Evolutionary conservation across 2,113 vertebrate species (phyloP).

Genomic region (Oxyura jamaicensis): DNA sequence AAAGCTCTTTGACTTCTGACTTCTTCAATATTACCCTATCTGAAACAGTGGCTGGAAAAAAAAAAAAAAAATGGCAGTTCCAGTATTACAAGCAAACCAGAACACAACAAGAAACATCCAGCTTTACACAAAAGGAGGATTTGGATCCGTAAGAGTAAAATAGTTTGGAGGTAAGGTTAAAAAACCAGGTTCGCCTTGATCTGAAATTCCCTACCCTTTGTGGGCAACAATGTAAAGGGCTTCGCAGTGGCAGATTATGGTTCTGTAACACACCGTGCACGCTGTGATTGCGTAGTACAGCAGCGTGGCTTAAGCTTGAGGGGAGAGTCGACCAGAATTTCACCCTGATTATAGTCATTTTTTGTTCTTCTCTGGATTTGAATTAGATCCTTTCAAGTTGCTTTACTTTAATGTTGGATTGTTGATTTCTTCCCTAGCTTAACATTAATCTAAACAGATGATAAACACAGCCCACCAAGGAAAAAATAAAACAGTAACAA

Average conservation of each 20-base stretch:
- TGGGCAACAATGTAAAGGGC: background rate
- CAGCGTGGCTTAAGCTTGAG: background rate
- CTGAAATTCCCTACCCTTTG: background rate
- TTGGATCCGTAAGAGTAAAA: background rate
- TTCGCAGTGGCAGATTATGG: background rate
- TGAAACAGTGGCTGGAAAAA: background rate
- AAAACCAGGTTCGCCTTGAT: background rate
- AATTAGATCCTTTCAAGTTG: constrained; percentile 35
- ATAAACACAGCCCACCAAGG: background rate
- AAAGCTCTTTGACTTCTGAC: background rate
- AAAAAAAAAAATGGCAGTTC: background rate
- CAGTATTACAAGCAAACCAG: background rate
- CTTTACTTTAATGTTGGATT: constrained; percentile 25
- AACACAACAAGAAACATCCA: background rate
- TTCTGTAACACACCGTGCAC: background rate
- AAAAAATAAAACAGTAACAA: background rate
- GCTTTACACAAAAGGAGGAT: background rate
- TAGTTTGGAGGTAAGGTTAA: background rate
- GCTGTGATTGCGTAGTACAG: background rate
- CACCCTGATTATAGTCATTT: background rate
- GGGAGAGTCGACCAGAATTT: background rate
- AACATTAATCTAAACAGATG: constrained; percentile 17
- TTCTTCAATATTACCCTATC: background rate
- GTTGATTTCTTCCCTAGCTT: background rate
- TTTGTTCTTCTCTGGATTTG: constrained; percentile 4